Conservation (phyloP, 2,113 vertebrate species). For the Apistogramma diplotaenia region DNA sequence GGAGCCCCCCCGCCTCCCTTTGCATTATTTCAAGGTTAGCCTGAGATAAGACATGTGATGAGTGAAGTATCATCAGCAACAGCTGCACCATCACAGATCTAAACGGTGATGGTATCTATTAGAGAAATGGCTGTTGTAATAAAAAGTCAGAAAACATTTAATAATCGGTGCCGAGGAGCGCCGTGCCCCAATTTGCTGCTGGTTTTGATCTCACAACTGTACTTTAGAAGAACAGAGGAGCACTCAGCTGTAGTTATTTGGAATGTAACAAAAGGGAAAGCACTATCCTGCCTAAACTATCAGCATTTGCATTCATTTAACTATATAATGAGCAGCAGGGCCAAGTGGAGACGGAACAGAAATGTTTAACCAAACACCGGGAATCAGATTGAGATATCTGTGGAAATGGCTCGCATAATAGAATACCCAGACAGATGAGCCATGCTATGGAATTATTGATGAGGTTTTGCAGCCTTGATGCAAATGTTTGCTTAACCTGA, state of each 20-base stretch:
- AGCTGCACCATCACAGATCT: not conserved
- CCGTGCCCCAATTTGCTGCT: not conserved
- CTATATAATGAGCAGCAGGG: conserved; percentile 35
- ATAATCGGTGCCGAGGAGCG: not conserved
- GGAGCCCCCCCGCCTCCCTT: not conserved
- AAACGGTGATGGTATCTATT: not conserved
- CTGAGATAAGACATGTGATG: not conserved
- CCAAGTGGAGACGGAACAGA: conserved; percentile 23
- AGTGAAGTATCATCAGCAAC: not conserved
- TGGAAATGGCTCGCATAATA: conserved; percentile 44
- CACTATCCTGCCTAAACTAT: not conserved
- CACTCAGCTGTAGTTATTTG: not conserved
- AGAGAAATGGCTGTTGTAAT: not conserved
- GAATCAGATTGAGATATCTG: conserved; percentile 59
- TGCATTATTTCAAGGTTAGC: not conserved
- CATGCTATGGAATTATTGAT: conserved; percentile 54
- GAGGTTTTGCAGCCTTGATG: conserved; percentile 46
- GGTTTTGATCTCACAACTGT: not conserved
- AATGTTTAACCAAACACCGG: conserved; percentile 46
- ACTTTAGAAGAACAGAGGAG: not conserved
- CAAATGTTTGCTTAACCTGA: conserved; percentile 62
- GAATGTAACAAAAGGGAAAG: not conserved
- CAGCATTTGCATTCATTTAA: conserved; percentile 56
- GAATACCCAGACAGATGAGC: conserved; percentile 54
- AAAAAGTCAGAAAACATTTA: not conserved